Conservation (phyloP, 2,797 vertebrate genomes). For the Staurois parvus region DNA sequence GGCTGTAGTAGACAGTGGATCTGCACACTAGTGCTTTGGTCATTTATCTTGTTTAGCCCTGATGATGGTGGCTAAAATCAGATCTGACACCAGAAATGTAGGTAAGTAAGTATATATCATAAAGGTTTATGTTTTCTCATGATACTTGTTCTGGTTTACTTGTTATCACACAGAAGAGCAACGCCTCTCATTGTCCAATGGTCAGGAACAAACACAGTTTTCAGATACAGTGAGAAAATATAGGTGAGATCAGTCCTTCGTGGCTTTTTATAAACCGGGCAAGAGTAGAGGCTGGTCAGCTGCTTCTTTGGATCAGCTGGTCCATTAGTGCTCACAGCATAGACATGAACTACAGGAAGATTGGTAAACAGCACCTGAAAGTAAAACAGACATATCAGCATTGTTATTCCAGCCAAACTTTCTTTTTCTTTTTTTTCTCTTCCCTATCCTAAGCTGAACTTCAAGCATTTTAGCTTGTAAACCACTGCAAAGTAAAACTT, state of each 20-base stretch:
- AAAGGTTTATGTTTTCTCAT: neutral
- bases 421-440: neutral
- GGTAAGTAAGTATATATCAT: neutral
- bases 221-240: slow-evolving; percentile 80
- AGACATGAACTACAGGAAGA: slow-evolving; percentile 85
- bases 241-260: slow-evolving; percentile 83
- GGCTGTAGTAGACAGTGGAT: too few species aligned
- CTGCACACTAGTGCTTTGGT: too few species aligned
- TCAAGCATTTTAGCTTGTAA: too few species aligned
- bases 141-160: slow-evolving; percentile 66
- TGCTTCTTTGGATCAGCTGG: slow-evolving; percentile 66
- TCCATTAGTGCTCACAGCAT: slow-evolving; percentile 74
- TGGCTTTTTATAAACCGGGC: slow-evolving; percentile 86
- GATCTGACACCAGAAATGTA: too few species aligned
- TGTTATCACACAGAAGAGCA: slow-evolving; percentile 83
- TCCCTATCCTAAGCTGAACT: neutral
- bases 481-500: too few species aligned
- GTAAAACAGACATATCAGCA: slow-evolving; percentile 19
- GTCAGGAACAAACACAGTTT: slow-evolving; percentile 75
- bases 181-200: slow-evolving; percentile 84
- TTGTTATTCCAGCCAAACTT: neutral
- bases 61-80: too few species aligned
- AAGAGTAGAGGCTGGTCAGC: slow-evolving; percentile 73
- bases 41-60: too few species aligned
- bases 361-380: slow-evolving; percentile 83